These are phyloP conservation scores for Phymastichus coffea DNA, from an alignment of 1,140 invertebrate genomes.

Conservation along the genomic window DNA sequence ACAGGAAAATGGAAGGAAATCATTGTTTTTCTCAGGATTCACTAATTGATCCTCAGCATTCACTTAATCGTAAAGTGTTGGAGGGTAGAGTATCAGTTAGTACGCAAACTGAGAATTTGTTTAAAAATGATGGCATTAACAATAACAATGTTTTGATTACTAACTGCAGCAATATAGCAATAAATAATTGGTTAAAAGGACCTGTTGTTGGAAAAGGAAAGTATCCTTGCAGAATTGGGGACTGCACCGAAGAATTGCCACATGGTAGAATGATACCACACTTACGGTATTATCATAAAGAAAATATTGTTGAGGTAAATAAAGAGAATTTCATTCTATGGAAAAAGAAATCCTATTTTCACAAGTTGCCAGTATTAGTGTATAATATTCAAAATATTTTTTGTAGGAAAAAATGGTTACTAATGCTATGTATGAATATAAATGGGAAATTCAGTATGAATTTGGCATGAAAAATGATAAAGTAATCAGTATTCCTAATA, in stretches of 20 bases:
- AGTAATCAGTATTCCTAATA: slow-evolving; percentile 34
- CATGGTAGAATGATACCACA: slow-evolving; percentile 37
- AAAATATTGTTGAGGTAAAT: slow-evolving; percentile 33
- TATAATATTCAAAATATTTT: background rate
- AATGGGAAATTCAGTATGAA: slow-evolving; percentile 29
- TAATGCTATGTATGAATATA: background rate
- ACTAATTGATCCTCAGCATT: slow-evolving; percentile 29
- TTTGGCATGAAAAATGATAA: slow-evolving; percentile 19
- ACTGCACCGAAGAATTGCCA: slow-evolving; percentile 26
- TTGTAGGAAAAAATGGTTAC: background rate
- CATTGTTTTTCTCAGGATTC: slow-evolving; percentile 24
- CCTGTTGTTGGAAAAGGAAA: slow-evolving; percentile 35
- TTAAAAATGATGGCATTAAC: background rate
- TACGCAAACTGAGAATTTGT: slow-evolving; percentile 28
- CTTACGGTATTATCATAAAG: slow-evolving; percentile 32
- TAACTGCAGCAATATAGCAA: too few species aligned
- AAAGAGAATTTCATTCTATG: slow-evolving; percentile 13
- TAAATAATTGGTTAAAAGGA: too few species aligned
- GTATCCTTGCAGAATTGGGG: slow-evolving; percentile 38
- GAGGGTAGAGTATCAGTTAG: slow-evolving; percentile 19
- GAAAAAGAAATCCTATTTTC: background rate
- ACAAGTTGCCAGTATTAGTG: background rate
- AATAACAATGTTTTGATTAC: background rate
- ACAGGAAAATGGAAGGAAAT: too few species aligned
- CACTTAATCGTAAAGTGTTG: slow-evolving; percentile 20